Evolutionary conservation across 2,888 invertebrate genomes (phyloP), one percentile per base, ranked within the genome.

Genomic region (Ceramica pisi): DNA sequence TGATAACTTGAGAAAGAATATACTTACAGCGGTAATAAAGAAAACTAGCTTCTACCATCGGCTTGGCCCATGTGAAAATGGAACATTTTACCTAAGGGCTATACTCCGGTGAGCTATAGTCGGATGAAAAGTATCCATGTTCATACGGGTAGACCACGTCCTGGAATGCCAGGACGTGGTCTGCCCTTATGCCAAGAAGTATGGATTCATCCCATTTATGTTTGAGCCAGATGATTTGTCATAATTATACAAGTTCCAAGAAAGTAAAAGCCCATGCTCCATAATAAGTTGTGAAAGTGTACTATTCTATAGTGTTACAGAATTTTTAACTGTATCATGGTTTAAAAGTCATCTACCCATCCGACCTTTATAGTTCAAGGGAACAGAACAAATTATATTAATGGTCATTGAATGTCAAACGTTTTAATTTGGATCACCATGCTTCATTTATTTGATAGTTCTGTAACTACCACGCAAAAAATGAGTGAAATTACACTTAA

Each of bases 281-380:
- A 31, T n/a, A 41, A 9, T 9, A 7, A 16, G 14, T 38, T 67
- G n/a, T 21, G 8, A 23, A 14, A 16, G 0, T 14, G 14, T 19
- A 8, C 6, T 35, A 4, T 26, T 19, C 5, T 31, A 16, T 26
- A 12, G n/a, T 35, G 21, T 12, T n/a, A 72, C 12, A 65, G 31
- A 57, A 46, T 16, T 3, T 77, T 31, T 19, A 59, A 59, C 21
- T 26, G 12, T 67, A 46, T 21, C 21, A 14, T 19, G 19, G 19
- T 67, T 67, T 21, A 61, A 70, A 55, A 59, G 53, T 31, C 53
- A 67, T 55, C 46, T 53, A 68, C 16, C 16, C 41, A 66, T 65
- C 53, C 55, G 67, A 64, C 67, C 70, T 73, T 76, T 80, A 74
- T 65, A 80, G 82, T 72, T 81, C 68, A 73, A 79, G 62, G 51